These are phyloP conservation scores for Esox niger DNA, from an alignment of 2,113 vertebrate species.

Conservation along the genomic window DNA sequence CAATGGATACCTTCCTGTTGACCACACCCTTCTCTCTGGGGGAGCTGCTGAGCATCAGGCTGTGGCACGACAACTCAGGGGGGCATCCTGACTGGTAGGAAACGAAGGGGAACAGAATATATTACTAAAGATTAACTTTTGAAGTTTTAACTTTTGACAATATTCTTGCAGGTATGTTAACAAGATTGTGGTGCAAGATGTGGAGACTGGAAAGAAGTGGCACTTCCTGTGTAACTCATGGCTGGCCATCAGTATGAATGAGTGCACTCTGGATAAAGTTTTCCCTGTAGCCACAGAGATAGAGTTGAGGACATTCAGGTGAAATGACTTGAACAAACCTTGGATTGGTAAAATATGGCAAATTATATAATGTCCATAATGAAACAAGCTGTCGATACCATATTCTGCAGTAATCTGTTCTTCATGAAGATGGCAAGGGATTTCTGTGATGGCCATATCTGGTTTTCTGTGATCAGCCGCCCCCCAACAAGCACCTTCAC, in stretches of 20 bases:
- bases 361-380: background rate
- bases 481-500: constrained; percentile 83
- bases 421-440: constrained; percentile 82
- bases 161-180: constrained; percentile 90
- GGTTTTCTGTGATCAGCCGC: constrained; percentile 86
- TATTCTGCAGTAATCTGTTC: constrained; percentile 81
- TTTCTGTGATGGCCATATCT: constrained; percentile 87
- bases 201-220: constrained; percentile 79
- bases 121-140: no score
- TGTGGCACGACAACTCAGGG: constrained; percentile 94
- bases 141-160: no score
- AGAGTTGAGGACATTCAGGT: no score
- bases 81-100: constrained; percentile 80
- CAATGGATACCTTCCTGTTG: constrained; percentile 82
- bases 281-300: constrained; percentile 82
- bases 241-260: constrained; percentile 81
- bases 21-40: constrained; percentile 84
- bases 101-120: no score
- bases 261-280: constrained; percentile 81
- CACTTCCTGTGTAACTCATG: constrained; percentile 90
- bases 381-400: background rate
- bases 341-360: background rate
- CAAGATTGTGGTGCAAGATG: constrained; percentile 79
- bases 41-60: constrained; percentile 78
- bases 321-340: no score